Conservation (phyloP, 2,113 vertebrate species). For the Terrapene triunguis region DNA sequence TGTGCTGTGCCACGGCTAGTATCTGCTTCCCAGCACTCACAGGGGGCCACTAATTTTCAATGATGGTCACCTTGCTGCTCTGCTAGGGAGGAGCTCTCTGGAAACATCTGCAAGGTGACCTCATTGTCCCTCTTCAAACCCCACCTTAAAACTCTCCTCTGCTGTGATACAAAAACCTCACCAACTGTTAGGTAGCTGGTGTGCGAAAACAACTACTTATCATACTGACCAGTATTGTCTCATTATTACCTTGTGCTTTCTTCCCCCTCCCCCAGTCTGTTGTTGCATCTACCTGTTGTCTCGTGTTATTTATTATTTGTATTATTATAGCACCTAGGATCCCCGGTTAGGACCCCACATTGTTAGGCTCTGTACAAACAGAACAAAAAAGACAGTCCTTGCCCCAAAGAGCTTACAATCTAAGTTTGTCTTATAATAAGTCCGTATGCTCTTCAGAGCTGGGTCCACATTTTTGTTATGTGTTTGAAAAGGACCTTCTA, state of each 20-base stretch:
- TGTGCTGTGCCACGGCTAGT: not conserved
- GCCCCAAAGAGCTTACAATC: not conserved
- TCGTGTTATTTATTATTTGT: not conserved
- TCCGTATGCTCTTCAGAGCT: not conserved
- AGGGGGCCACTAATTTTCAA: not conserved
- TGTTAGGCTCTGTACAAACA: not conserved
- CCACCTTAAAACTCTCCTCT: slow-evolving; percentile 1
- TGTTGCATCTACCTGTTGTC: not conserved
- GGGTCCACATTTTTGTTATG: not conserved
- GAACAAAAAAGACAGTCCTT: not conserved
- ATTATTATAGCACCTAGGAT: not conserved
- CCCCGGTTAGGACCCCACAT: not conserved
- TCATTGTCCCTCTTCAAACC: not conserved
- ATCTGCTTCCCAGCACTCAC: not conserved
- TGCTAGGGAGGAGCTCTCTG: slow-evolving; percentile 8
- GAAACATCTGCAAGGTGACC: slow-evolving; percentile 19
- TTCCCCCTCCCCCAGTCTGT: not conserved
- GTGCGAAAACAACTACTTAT: not conserved
- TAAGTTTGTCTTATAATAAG: not conserved
- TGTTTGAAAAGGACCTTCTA: not conserved
- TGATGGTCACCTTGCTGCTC: not conserved
- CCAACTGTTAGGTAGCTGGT: not conserved
- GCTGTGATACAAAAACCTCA: slow-evolving; percentile 51
- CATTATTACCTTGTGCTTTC: slow-evolving; percentile 10
- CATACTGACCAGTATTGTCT: slow-evolving; percentile 11